Percentiles rank a stretch among this genome's conserved stretches.
These are phyloP conservation scores for Myotis yumanensis DNA, from an alignment of 2,113 vertebrate species.

Conservation along the genomic window DNA sequence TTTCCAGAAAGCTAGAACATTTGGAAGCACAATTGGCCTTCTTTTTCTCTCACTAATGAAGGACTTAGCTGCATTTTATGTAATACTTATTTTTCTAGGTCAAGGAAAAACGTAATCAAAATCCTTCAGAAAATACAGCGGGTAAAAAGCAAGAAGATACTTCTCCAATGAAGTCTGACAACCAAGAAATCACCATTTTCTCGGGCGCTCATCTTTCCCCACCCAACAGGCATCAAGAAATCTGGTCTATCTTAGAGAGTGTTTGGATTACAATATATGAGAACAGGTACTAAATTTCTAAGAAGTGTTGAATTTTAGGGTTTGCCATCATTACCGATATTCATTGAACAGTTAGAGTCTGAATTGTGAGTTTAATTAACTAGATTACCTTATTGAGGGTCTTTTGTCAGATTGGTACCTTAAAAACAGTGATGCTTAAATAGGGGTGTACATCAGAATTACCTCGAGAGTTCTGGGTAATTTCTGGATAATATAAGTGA, in stretches of 20 bases:
- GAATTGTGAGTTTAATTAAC: slow-evolving; percentile 20
- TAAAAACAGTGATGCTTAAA: slow-evolving; percentile 12
- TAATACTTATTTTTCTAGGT: slow-evolving; percentile 79
- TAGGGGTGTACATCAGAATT: not conserved
- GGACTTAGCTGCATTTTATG: slow-evolving; percentile 23
- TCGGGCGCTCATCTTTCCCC: slow-evolving; percentile 73
- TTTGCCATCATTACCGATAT: slow-evolving; percentile 39
- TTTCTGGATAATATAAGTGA: too few species aligned
- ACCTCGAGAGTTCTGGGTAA: not conserved
- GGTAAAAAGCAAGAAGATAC: slow-evolving; percentile 80
- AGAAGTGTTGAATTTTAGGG: not conserved
- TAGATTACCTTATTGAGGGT: not conserved
- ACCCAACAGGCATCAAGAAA: slow-evolving; percentile 85
- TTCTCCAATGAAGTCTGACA: slow-evolving; percentile 50
- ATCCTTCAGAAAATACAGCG: slow-evolving; percentile 76
- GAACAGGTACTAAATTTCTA: slow-evolving; percentile 85
- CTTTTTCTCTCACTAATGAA: slow-evolving; percentile 40
- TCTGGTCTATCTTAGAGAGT: slow-evolving; percentile 92
- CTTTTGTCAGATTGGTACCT: slow-evolving; percentile 21
- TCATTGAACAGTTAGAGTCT: slow-evolving; percentile 6
- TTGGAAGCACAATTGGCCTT: not conserved
- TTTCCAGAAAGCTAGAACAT: slow-evolving; percentile 5
- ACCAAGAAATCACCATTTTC: slow-evolving; percentile 81
- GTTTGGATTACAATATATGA: slow-evolving; percentile 90
- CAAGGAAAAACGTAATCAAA: slow-evolving; percentile 77